These are phyloP conservation scores for Trichogramma pretiosum DNA, from an alignment of 1,140 invertebrate genomes.

Conservation along the genomic window DNA sequence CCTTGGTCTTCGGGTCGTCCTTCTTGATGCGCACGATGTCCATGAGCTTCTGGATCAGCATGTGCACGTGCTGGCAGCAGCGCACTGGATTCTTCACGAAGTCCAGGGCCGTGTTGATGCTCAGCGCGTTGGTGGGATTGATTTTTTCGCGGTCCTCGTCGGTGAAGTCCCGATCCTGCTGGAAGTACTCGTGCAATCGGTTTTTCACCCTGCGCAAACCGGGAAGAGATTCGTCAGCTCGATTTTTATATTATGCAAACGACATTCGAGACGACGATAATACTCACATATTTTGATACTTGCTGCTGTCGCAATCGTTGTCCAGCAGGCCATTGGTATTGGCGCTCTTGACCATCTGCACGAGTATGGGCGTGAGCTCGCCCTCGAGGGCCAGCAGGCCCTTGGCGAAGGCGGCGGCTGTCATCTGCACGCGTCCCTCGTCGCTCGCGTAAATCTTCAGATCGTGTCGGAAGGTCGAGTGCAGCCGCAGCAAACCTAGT, in stretches of 20 bases:
- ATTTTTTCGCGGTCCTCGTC: constrained; percentile 75
- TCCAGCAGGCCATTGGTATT: constrained; percentile 97
- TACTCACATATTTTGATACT: constrained; percentile 87
- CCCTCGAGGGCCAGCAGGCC: constrained; percentile 94
- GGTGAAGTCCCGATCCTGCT: constrained; percentile 83
- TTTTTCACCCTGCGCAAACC: constrained; percentile 75
- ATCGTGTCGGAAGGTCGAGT: constrained; percentile 98
- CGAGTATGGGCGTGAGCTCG: constrained; percentile 95
- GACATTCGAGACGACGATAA: not conserved
- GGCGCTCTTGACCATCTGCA: constrained; percentile 99
- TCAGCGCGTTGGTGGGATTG: constrained; percentile 82
- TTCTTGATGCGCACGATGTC: constrained; percentile 76
- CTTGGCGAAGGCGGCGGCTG: constrained; percentile 97
- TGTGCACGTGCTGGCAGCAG: constrained; percentile 84
- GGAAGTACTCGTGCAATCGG: constrained; percentile 85
- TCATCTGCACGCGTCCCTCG: constrained; percentile 98
- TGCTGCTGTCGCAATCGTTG: constrained; percentile 94
- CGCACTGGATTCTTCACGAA: constrained; percentile 94
- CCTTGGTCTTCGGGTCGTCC: constrained; percentile 80
- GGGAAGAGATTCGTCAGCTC: constrained; percentile 6
- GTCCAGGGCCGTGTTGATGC: constrained; percentile 80
- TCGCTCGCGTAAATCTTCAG: constrained; percentile 99
- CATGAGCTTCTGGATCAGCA: constrained; percentile 77
- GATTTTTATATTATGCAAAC: not conserved
- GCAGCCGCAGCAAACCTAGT: constrained; percentile 82